Base-by-base conservation (phyloP, 2,888 invertebrate species). In the Dasysyrphus tricinctus region DNA sequence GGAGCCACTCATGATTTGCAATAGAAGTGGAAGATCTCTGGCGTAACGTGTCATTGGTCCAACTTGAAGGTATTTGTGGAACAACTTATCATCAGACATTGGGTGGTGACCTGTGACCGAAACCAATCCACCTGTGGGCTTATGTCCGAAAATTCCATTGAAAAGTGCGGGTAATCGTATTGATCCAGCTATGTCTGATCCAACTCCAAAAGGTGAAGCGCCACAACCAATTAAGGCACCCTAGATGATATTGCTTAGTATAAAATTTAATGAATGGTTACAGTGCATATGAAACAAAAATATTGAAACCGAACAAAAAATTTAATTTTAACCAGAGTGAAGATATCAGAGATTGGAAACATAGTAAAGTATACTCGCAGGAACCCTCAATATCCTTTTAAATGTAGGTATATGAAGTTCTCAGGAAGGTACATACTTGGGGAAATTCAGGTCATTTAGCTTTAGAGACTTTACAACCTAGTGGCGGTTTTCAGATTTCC, bases 111-210 rank as follows among this genome's bases (percentile, higher is more conserved):
- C 95, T 0, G 92, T 92, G 32, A 94, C 93, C 0, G 95, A 91
- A 6, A 91, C 88, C 9, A 93, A 91, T 94, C 96, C 95, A 5
- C 95, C 94, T 54, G 96, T 95, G 3, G 97, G 96, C 90, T 97
- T 97, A 91, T 97, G 97, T 0, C 97, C 98, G 92, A 96, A 98
- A 47, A 98, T 93, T 0, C 98, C 98, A 92, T 96, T 97, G 92
- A 96, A 97, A 88, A 96, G 94, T n/a, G 96, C 94, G 0, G 98
- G 98, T 90, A 98, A 93, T 34, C 98, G 94, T 89, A 98, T 97
- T 70, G 97, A 97, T 67, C 98, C 98, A 9, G 96, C 97, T 89
- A 98, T 95, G 92, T 98, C 98, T 0, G 97, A 97, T 5, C 97
- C 96, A 88, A 98, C 93, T 81, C 97, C 96, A 89, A 97, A 94